These are phyloP conservation scores for Ridgeia piscesae DNA, from an alignment of 1,140 invertebrate genomes.

Conservation along the genomic window DNA sequence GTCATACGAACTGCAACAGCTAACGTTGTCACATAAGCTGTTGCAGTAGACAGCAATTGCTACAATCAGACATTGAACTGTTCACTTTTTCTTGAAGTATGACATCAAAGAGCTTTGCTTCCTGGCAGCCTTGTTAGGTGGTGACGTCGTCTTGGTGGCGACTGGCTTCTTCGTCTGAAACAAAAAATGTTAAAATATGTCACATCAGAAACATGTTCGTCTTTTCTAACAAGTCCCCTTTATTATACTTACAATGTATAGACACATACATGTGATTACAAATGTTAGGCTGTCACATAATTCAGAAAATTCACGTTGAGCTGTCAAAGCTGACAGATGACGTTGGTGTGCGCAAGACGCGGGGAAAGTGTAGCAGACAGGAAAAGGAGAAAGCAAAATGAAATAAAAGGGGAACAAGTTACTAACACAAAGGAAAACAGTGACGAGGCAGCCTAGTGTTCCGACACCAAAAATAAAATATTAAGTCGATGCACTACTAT, in stretches of 20 bases:
- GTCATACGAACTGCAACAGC: background rate
- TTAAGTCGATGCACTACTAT: too few species aligned
- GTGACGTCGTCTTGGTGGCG: slow-evolving; percentile 36
- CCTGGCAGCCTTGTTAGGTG: slow-evolving; percentile 24
- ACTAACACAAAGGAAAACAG: too few species aligned
- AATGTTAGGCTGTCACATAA: background rate
- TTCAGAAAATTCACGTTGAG: background rate
- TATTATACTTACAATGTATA: background rate
- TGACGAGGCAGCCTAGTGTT: too few species aligned
- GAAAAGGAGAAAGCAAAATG: too few species aligned
- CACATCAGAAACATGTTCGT: background rate
- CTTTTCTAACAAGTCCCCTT: background rate
- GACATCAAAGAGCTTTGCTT: slow-evolving; percentile 46
- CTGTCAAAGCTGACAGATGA: too few species aligned
- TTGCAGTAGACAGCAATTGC: too few species aligned
- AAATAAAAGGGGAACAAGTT: too few species aligned
- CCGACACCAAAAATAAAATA: too few species aligned
- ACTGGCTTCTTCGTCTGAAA: background rate
- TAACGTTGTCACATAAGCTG: too few species aligned
- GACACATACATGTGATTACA: too few species aligned
- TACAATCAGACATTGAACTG: background rate
- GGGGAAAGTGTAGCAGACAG: background rate
- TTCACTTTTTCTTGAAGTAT: slow-evolving; percentile 48
- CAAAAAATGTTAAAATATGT: background rate
- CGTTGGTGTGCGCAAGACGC: too few species aligned